Conservation (phyloP, 2,888 invertebrate species). For the Neoascia interrupta region DNA sequence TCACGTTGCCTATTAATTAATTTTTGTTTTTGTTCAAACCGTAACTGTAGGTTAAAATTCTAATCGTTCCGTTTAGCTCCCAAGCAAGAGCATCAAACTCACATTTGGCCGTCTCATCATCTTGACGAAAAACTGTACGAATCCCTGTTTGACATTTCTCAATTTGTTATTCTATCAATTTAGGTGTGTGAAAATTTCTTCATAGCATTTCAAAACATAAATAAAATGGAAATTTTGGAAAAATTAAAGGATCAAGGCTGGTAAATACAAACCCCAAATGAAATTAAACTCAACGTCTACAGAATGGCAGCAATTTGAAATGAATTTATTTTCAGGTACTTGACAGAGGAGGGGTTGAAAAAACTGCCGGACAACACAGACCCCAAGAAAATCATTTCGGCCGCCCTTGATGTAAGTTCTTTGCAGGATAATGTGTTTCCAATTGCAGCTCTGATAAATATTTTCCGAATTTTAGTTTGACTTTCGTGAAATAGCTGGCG, state of each 20-base stretch:
- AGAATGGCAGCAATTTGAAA: neutral
- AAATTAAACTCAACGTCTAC: slow-evolving; percentile 7
- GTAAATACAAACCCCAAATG: slow-evolving; percentile 78
- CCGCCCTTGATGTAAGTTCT: slow-evolving; percentile 86
- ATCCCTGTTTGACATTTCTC: slow-evolving; percentile 53
- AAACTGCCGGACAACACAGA: slow-evolving; percentile 85
- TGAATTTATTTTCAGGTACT: slow-evolving; percentile 81
- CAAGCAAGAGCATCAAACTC: slow-evolving; percentile 9
- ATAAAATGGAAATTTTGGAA: slow-evolving; percentile 82
- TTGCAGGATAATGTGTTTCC: too few species aligned
- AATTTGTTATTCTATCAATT: too few species aligned
- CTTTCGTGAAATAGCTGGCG: slow-evolving; percentile 89
- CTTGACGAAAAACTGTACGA: slow-evolving; percentile 44
- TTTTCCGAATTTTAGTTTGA: slow-evolving; percentile 80
- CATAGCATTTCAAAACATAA: slow-evolving; percentile 44
- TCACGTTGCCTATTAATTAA: too few species aligned
- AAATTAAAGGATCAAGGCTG: slow-evolving; percentile 85
- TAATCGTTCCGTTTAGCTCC: too few species aligned
- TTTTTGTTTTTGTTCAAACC: too few species aligned
- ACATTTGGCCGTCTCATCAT: slow-evolving; percentile 23
- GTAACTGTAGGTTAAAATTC: too few species aligned
- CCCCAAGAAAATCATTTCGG: slow-evolving; percentile 83
- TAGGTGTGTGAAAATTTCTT: slow-evolving; percentile 61
- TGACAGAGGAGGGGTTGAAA: slow-evolving; percentile 86
- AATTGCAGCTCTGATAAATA: neutral